Evolutionary conservation across 1,140 invertebrate genomes (phyloP).

Genomic region (Stratiolaelaps scimitus): DNA sequence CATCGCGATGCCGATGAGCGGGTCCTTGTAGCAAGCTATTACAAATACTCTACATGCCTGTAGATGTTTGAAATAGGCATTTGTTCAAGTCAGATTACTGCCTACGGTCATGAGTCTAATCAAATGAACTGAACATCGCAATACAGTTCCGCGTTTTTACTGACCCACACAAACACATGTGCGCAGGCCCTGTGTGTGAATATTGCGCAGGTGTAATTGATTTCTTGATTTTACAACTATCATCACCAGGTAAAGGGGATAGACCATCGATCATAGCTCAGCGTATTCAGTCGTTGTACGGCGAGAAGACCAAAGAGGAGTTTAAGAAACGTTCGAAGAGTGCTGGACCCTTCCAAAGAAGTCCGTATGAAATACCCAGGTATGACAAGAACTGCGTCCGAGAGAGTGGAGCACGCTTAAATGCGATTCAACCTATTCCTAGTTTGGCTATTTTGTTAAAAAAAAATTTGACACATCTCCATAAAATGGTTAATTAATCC

Average conservation of each 20-base stretch:
- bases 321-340: constrained; percentile 27
- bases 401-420: not conserved
- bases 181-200: too few species aligned
- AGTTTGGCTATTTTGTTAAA: not conserved
- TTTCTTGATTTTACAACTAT: not conserved
- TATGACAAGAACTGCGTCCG: not conserved
- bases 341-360: constrained; percentile 8
- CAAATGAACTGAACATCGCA: too few species aligned
- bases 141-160: too few species aligned
- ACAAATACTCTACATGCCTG: too few species aligned
- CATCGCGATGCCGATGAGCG: too few species aligned
- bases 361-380: constrained; percentile 11
- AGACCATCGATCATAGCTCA: constrained; percentile 26
- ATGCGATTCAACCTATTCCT: not conserved
- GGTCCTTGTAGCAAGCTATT: too few species aligned
- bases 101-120: not conserved
- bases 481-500: too few species aligned
- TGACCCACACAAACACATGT: too few species aligned
- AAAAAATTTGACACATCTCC: too few species aligned
- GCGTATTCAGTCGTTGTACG: constrained; percentile 13
- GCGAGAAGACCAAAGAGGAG: constrained; percentile 22
- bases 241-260: not conserved
- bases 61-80: too few species aligned
- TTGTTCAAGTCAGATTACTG: too few species aligned
- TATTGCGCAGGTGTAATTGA: constrained; percentile 4